Conservation (phyloP, 2,797 vertebrate species). For the Adelosebastes latens region DNA sequence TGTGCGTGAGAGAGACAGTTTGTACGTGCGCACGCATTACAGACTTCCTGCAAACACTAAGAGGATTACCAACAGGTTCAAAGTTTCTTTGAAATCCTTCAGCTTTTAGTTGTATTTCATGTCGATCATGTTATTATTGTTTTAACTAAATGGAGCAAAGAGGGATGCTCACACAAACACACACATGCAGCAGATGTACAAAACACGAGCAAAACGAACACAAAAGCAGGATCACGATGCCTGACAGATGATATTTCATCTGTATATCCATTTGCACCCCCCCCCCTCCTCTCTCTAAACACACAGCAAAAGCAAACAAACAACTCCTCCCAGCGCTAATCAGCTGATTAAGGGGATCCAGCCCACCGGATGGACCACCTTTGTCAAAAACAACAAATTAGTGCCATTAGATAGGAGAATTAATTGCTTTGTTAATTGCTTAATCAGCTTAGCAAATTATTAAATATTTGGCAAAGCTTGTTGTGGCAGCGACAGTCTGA, state of each 20-base stretch:
- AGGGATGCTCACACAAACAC: conserved; percentile 40
- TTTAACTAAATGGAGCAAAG: conserved; percentile 81
- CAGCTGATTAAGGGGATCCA: conserved; percentile 76
- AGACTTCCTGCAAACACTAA: conserved; percentile 74
- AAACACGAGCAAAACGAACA: conserved; percentile 55
- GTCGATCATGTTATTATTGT: conserved; percentile 78
- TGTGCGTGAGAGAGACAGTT: neutral
- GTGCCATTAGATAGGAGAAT: conserved; percentile 80
- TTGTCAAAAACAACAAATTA: conserved; percentile 82
- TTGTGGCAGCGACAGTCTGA: conserved; percentile 74
- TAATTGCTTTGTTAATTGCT: conserved; percentile 84
- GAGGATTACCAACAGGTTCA: conserved; percentile 85
- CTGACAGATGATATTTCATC: conserved; percentile 71
- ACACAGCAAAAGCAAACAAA: conserved; percentile 51
- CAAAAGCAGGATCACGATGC: conserved; percentile 57
- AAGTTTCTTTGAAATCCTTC: conserved; percentile 87
- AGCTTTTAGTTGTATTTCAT: conserved; percentile 83
- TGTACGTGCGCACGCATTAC: conserved; percentile 40
- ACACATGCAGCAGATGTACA: conserved; percentile 20
- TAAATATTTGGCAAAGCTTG: conserved; percentile 79
- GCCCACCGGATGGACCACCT: conserved; percentile 75
- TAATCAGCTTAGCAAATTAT: conserved; percentile 82
- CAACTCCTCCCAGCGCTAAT: conserved; percentile 64
- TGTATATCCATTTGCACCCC: conserved; percentile 46
- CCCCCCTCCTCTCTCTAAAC: conserved; percentile 11